phyloP scores from a whole-genome alignment of 2,113 vertebrate genomes.

The Perca flavescens region DNA sequence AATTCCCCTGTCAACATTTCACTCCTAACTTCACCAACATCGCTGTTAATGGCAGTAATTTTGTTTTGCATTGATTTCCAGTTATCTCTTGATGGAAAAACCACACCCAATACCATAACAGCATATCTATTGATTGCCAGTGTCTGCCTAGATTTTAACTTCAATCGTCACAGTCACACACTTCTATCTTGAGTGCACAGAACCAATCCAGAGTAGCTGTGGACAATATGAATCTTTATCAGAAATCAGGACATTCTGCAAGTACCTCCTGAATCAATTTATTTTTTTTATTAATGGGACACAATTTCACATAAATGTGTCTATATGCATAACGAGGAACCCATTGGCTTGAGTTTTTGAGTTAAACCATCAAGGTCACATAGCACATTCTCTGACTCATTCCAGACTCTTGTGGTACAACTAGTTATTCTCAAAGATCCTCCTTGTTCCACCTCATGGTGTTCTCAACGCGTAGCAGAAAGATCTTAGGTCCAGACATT shows the following conservation, averaged over 20 bases:
- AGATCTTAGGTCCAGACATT: too few relatives aligned
- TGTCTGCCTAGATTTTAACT: slow-evolving; percentile 28
- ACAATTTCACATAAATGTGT: neutral
- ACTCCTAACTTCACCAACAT: neutral
- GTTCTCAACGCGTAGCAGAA: too few relatives aligned
- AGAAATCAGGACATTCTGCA: neutral
- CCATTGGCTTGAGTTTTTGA: neutral
- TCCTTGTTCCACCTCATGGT: neutral
- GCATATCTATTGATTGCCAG: slow-evolving; percentile 37
- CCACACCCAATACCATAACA: slow-evolving; percentile 21
- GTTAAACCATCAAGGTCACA: neutral
- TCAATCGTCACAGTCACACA: neutral
- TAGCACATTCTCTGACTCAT: slow-evolving; percentile 3
- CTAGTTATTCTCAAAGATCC: neutral
- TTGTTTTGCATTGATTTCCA: slow-evolving; percentile 36
- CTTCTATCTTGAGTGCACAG: neutral
- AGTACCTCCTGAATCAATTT: neutral
- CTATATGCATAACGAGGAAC: neutral
- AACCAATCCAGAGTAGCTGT: neutral
- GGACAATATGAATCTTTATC: neutral
- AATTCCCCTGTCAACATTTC: slow-evolving; percentile 14
- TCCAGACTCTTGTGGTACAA: neutral
- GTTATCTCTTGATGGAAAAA: slow-evolving; percentile 39
- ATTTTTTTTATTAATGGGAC: neutral
- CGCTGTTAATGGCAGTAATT: slow-evolving; percentile 17